These are phyloP conservation scores for Hydriomena furcata DNA, from an alignment of 2,888 invertebrate genomes.

Conservation along the genomic window DNA sequence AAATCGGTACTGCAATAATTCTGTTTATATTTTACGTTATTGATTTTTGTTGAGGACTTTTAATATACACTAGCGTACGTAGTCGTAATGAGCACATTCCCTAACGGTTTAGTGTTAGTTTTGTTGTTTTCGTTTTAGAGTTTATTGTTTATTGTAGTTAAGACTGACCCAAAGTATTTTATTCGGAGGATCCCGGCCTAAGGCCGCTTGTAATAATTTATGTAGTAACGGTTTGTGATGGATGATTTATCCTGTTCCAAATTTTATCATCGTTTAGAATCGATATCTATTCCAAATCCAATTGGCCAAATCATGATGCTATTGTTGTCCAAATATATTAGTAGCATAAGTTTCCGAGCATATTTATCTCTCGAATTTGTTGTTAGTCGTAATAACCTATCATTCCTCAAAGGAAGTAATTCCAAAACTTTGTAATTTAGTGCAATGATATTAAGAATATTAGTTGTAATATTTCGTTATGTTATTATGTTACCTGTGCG, in stretches of 20 bases:
- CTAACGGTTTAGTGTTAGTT: constrained; percentile 73
- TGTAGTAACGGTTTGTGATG: constrained; percentile 10
- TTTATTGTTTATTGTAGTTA: constrained; percentile 72
- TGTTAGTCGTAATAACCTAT: constrained; percentile 62
- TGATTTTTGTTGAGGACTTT: constrained; percentile 69
- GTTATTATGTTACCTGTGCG: constrained; percentile 39
- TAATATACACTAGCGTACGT: constrained; percentile 70
- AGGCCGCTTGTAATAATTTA: constrained; percentile 42
- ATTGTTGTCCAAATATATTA: constrained; percentile 34
- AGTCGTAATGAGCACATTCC: constrained; percentile 80
- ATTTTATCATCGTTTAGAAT: constrained; percentile 25
- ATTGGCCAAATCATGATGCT: constrained; percentile 38
- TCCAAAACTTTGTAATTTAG: constrained; percentile 75
- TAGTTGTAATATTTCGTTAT: constrained; percentile 51
- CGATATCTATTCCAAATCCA: constrained; percentile 23
- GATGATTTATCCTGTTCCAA: constrained; percentile 27
- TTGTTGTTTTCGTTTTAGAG: constrained; percentile 80
- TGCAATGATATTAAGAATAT: constrained; percentile 77
- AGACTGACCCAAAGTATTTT: constrained; percentile 79
- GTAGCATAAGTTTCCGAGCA: constrained; percentile 33
- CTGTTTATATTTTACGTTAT: constrained; percentile 68
- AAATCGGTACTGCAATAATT: constrained; percentile 81
- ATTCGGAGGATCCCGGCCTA: constrained; percentile 56
- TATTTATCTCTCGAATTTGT: constrained; percentile 65
- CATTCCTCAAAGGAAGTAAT: constrained; percentile 77